These are phyloP conservation scores for Drosophila borborema DNA, from an alignment of 2,888 invertebrate species.

Conservation along the genomic window DNA sequence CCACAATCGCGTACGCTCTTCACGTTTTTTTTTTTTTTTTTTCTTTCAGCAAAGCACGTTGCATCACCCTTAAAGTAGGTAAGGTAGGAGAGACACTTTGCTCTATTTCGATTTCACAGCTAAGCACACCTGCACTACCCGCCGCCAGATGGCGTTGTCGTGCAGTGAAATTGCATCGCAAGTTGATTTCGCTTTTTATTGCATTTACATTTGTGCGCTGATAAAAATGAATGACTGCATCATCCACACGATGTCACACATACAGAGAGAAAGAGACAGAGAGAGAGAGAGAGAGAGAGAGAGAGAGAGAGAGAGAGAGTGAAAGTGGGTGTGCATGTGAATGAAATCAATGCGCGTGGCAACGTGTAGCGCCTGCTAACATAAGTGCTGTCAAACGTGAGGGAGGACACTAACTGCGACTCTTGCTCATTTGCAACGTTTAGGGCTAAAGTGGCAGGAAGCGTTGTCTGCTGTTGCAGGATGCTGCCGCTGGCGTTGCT, in stretches of 20 bases:
- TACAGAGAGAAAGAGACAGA: background rate
- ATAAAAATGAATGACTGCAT: constrained; percentile 77
- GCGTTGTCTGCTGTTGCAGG: constrained; percentile 36
- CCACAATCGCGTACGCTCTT: constrained; percentile 1
- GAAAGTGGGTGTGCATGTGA: background rate
- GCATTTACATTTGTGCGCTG: constrained; percentile 65
- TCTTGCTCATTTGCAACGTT: constrained; percentile 77
- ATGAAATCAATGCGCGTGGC: constrained; percentile 49
- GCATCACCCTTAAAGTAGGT: too few species aligned
- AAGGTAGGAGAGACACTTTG: constrained; percentile 4
- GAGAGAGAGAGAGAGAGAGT: too few species aligned
- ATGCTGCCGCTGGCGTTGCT: constrained; percentile 21
- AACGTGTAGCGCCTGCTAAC: constrained; percentile 18
- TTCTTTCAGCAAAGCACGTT: too few species aligned
- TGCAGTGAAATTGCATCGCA: constrained; percentile 40
- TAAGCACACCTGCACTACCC: background rate
- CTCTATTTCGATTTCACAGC: background rate
- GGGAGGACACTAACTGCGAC: constrained; percentile 41
- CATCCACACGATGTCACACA: constrained; percentile 38
- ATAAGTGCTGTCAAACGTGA: constrained; percentile 26
- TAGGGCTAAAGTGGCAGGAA: constrained; percentile 73
- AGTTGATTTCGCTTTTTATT: constrained; percentile 65
- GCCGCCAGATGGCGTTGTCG: background rate
- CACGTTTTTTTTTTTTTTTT: constrained; percentile 7
- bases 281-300: too few species aligned